A percentile compares a stretch with the other conserved stretches of the same genome.
These are phyloP conservation scores for Ictalurus punctatus DNA, from an alignment of 2,113 vertebrate genomes.

Conservation along the genomic window DNA sequence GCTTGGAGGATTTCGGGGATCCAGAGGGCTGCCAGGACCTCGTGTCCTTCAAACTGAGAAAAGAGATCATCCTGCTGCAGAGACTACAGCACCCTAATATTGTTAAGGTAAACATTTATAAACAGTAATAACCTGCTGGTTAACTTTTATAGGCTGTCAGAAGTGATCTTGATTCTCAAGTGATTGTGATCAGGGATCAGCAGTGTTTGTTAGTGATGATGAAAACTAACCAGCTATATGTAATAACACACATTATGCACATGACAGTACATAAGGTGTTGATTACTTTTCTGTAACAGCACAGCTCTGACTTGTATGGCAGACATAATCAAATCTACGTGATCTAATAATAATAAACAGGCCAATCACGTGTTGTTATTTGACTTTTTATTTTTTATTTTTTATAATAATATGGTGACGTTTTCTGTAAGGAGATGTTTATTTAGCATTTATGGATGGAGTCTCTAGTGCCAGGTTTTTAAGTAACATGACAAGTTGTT, in stretches of 20 bases:
- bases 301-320: background rate
- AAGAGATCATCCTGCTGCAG: constrained; percentile 81
- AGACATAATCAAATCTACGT: background rate
- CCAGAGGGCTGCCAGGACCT: constrained; percentile 73
- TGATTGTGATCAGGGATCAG: background rate
- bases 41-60: constrained; percentile 81
- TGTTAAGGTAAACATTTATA: constrained; percentile 71
- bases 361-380: background rate
- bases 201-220: background rate
- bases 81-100: constrained; percentile 79
- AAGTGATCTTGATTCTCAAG: too few species aligned
- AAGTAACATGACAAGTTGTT: background rate
- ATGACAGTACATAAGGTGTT: background rate
- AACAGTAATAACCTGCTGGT: background rate
- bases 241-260: background rate
- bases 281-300: background rate
- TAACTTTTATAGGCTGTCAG: background rate
- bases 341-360: background rate
- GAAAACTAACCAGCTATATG: background rate
- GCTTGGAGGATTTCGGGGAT: constrained; percentile 75
- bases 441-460: background rate
- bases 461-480: background rate
- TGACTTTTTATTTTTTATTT: background rate
- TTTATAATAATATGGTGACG: background rate
- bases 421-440: background rate